These are phyloP conservation scores for Nesogale talazaci DNA, from an alignment of 2,113 vertebrate genomes.

Conservation along the genomic window DNA sequence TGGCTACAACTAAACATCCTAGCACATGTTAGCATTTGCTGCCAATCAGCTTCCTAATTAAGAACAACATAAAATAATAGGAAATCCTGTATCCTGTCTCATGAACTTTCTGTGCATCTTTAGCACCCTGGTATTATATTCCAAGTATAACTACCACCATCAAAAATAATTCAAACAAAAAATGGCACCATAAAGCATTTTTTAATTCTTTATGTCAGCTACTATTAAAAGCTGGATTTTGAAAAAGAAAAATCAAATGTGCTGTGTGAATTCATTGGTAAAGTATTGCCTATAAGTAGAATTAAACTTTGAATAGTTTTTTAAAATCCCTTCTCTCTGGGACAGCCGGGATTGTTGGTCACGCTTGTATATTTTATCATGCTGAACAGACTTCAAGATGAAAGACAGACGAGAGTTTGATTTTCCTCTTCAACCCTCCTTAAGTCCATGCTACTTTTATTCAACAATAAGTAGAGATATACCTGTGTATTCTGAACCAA, in stretches of 20 bases:
- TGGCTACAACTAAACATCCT: slow-evolving; percentile 92
- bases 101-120: slow-evolving; percentile 83
- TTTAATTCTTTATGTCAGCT: slow-evolving; percentile 84
- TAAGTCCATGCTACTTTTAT: slow-evolving; percentile 66
- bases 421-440: slow-evolving; percentile 76
- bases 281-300: slow-evolving; percentile 77
- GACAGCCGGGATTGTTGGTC: slow-evolving; percentile 46
- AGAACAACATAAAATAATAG: slow-evolving; percentile 93
- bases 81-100: slow-evolving; percentile 90
- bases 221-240: slow-evolving; percentile 87
- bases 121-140: slow-evolving; percentile 81
- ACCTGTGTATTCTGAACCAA: background rate
- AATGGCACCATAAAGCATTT: slow-evolving; percentile 82
- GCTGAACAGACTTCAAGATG: slow-evolving; percentile 78
- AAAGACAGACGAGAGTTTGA: slow-evolving; percentile 80
- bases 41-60: slow-evolving; percentile 94
- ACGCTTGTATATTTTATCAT: slow-evolving; percentile 78
- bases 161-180: background rate
- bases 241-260: slow-evolving; percentile 65
- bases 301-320: slow-evolving; percentile 70
- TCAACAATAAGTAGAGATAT: slow-evolving; percentile 64
- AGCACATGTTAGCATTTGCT: slow-evolving; percentile 94
- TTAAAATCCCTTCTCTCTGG: slow-evolving; percentile 61
- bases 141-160: slow-evolving; percentile 75
- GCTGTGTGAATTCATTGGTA: slow-evolving; percentile 74